Evolutionary conservation across 2,113 vertebrate species (phyloP).

Genomic region (Tilapia sparmanii): DNA sequence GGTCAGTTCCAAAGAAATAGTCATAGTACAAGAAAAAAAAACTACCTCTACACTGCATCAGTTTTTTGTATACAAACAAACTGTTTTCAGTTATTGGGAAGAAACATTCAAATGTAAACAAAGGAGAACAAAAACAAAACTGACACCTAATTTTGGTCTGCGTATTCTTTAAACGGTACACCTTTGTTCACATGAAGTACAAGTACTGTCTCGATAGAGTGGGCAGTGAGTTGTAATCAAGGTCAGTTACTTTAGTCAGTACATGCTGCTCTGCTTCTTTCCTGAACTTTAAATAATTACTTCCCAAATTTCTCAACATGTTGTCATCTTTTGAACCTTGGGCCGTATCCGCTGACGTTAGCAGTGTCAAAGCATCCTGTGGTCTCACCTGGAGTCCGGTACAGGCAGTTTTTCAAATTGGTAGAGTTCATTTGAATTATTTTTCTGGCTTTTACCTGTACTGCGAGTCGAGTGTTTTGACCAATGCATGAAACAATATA

Average conservation of each 20-base stretch:
- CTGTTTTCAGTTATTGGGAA: not conserved
- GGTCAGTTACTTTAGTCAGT: not conserved
- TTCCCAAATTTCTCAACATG: not conserved
- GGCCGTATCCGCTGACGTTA: not conserved
- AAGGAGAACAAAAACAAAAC: not conserved
- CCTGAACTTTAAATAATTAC: not conserved
- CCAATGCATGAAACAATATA: rapidly evolving
- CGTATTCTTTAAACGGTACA: not conserved
- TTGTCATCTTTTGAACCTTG: not conserved
- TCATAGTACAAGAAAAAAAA: not conserved
- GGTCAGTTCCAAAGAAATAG: not conserved
- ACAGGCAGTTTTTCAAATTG: not conserved
- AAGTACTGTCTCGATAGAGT: not conserved
- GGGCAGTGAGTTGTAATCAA: not conserved
- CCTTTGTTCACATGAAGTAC: not conserved
- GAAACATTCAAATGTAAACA: not conserved
- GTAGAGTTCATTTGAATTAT: not conserved
- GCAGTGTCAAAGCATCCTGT: not conserved
- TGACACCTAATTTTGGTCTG: not conserved
- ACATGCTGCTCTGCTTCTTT: not conserved
- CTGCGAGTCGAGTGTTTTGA: not conserved
- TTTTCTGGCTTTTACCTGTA: not conserved
- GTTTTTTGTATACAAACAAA: not conserved
- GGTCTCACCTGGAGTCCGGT: not conserved
- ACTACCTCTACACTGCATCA: not conserved